Evolutionary conservation across 2,113 vertebrate species (phyloP).

Genomic region (Pelmatolapia mariae): DNA sequence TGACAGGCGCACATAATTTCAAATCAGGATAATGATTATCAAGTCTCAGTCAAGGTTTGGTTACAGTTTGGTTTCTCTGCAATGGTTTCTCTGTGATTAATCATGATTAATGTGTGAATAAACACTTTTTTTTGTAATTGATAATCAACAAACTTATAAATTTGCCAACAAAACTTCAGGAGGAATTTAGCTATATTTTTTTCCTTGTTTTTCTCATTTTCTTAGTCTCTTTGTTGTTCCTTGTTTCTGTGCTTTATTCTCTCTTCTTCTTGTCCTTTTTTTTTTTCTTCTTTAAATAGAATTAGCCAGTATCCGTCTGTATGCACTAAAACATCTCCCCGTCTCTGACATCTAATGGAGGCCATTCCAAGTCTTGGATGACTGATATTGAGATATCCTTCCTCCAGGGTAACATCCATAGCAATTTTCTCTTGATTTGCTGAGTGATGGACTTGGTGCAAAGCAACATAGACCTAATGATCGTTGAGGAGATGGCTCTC

Average conservation of each 20-base stretch:
- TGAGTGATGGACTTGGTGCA: conserved; percentile 48
- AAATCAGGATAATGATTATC: background rate
- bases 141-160: background rate
- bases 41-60: background rate
- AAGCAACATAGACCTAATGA: conserved; percentile 58
- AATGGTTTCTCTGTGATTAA: background rate
- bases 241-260: background rate
- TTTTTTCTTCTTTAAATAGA: conserved; percentile 18
- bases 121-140: background rate
- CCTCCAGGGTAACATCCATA: conserved; percentile 58
- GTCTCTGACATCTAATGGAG: conserved; percentile 53
- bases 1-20: background rate
- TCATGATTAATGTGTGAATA: background rate
- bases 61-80: background rate
- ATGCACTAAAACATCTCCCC: conserved; percentile 23
- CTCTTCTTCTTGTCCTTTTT: conserved; percentile 26
- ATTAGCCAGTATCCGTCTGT: conserved; percentile 39
- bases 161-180: background rate
- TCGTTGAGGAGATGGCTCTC: conserved; percentile 47
- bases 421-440: conserved; percentile 63
- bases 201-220: background rate
- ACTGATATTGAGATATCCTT: conserved; percentile 50
- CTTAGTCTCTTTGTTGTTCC: background rate
- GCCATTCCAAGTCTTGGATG: conserved; percentile 43
- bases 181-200: background rate